phyloP scores from a whole-genome alignment of 2,888 invertebrate genomes.

The Drosophila borealis region DNA sequence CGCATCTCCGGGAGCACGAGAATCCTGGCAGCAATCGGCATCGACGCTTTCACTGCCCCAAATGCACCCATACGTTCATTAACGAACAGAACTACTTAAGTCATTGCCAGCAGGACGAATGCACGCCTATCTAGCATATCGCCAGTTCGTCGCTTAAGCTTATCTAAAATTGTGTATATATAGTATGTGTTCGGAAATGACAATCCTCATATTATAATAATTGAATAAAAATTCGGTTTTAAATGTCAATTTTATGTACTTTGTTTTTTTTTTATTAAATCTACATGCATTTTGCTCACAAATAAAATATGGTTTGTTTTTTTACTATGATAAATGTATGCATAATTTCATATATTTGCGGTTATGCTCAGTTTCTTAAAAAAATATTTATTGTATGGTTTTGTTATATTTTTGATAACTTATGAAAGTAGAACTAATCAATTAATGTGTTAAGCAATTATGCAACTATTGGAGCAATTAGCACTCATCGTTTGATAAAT shows the following conservation, averaged over 20 bases:
- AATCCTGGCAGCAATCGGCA: slow-evolving; percentile 73
- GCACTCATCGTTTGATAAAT: slow-evolving; percentile 50
- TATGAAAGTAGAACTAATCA: slow-evolving; percentile 58
- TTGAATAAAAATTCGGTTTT: slow-evolving; percentile 34
- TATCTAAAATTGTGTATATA: slow-evolving; percentile 30
- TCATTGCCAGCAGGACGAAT: slow-evolving; percentile 65
- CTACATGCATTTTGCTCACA: slow-evolving; percentile 79
- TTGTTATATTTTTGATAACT: slow-evolving; percentile 35
- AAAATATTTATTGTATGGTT: slow-evolving; percentile 76
- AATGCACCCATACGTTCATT: slow-evolving; percentile 73
- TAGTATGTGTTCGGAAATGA: neutral
- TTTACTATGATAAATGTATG: slow-evolving; percentile 74
- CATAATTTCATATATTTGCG: slow-evolving; percentile 68
- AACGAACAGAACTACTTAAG: slow-evolving; percentile 68
- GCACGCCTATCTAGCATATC: slow-evolving; percentile 53
- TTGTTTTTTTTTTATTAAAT: slow-evolving; percentile 73
- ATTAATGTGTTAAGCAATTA: slow-evolving; percentile 49
- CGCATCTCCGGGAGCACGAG: slow-evolving; percentile 71
- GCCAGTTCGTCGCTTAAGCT: neutral
- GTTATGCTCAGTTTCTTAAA: slow-evolving; percentile 73
- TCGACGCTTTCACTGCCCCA: slow-evolving; percentile 65
- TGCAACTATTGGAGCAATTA: slow-evolving; percentile 60
- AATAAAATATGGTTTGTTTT: slow-evolving; percentile 69
- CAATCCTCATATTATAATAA: slow-evolving; percentile 1
- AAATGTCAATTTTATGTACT: slow-evolving; percentile 45